Conservation (phyloP, 2,888 invertebrate genomes). For the Herminia tarsipennalis region DNA sequence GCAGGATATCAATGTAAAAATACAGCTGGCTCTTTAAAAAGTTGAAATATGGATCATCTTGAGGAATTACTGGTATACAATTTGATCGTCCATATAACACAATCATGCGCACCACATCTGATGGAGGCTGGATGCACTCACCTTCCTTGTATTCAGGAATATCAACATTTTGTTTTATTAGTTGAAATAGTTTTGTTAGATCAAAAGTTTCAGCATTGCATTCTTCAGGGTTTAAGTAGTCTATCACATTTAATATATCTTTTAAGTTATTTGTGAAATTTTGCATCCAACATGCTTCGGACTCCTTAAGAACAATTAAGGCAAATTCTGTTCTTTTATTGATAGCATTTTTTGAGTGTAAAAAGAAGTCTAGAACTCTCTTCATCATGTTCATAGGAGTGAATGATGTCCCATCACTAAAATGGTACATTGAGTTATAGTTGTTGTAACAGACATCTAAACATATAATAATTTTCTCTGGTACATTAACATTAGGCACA, state of each 20-base stretch:
- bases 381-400: conserved; percentile 87
- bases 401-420: conserved; percentile 83
- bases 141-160: conserved; percentile 76
- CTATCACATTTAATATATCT: conserved; percentile 84
- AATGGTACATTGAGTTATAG: conserved; percentile 78
- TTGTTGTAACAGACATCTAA: conserved; percentile 87
- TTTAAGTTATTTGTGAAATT: conserved; percentile 87
- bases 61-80: conserved; percentile 85
- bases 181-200: conserved; percentile 83
- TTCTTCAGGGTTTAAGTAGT: conserved; percentile 81
- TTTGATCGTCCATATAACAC: conserved; percentile 89
- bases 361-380: conserved; percentile 86
- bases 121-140: conserved; percentile 79
- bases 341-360: conserved; percentile 86
- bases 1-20: conserved; percentile 89
- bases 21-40: conserved; percentile 84
- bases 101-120: conserved; percentile 86
- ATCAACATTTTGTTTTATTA: conserved; percentile 79
- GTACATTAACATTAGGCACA: conserved; percentile 82
- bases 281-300: conserved; percentile 82
- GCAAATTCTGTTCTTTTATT: conserved; percentile 88
- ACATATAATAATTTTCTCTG: conserved; percentile 87
- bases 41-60: conserved; percentile 72
- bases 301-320: conserved; percentile 83
- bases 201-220: conserved; percentile 82